Base-by-base conservation (phyloP, 2,888 invertebrate genomes). In the Lochmaea crataegi region DNA sequence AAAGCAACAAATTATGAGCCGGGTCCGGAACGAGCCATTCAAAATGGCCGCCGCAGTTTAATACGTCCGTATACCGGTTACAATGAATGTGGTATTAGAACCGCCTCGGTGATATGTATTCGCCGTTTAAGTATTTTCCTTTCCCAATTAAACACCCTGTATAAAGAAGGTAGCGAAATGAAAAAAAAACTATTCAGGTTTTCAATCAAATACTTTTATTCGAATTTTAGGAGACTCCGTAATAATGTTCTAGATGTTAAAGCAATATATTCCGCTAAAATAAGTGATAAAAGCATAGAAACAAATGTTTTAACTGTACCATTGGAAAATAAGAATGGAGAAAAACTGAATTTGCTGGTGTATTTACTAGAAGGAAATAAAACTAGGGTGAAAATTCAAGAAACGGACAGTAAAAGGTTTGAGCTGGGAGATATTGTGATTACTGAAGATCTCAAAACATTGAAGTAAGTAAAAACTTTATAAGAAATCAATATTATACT, bases 391-490 rank as follows among this genome's bases (percentile, higher is more conserved):
- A 72, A 76, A 66, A 61, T 78, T 18, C 26, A 72, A 56, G 74
- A 76, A 65, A n/a, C 16, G 14, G 22, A 73, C 1, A 65, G 48
- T 32, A 57, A 66, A 14, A 68, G 78, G 65, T 78, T 75, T 38
- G 76, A 77, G 26, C 63, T 78, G 14, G 61, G 53, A 2, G 76
- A 78, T 38, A 68, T 74, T 22, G 41, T 74, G 11, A 75, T 76
- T 4, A 68, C 77, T 10, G 76, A 75, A 68, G 71, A 78, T 56
- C 75, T 76, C 1, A 61, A 71, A 65, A 41, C 4, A 18, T n/a
- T 72, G 18, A 6, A 22, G 78, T 78, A 74, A 75, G 76, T 76
- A 57, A 1, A 61, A 41, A 6, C 11, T 58, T 18, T 22, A 22
- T 12, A n/a, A 12, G 22, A 18, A 16, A 11, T 26, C 4, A 22